Conservation (phyloP, 1,140 invertebrate species). For the Formica selysi region DNA sequence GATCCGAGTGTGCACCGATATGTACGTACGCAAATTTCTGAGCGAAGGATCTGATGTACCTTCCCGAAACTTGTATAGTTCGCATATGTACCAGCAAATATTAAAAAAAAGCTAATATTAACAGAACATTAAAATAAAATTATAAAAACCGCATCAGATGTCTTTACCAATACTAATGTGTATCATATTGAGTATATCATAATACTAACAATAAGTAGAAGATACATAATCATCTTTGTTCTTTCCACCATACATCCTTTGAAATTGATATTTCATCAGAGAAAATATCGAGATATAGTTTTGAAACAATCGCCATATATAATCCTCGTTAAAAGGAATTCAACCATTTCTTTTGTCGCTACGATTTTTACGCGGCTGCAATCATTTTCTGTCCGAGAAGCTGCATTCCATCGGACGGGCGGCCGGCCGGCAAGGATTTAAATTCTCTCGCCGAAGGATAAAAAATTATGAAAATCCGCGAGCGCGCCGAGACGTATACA, state of each 20-base stretch:
- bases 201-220: too few relatives aligned
- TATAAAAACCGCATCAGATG: too few relatives aligned
- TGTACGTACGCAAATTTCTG: constrained; percentile 28
- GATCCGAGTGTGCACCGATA: constrained; percentile 33
- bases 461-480: constrained; percentile 77
- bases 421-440: constrained; percentile 42
- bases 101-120: not conserved
- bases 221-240: not conserved
- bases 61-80: not conserved
- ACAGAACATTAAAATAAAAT: too few relatives aligned
- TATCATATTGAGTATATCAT: too few relatives aligned
- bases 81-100: not conserved
- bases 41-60: not conserved
- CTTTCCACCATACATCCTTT: not conserved
- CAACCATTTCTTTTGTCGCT: not conserved
- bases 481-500: constrained; percentile 57
- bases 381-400: not conserved
- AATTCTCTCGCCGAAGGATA: constrained; percentile 76
- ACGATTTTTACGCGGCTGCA: not conserved
- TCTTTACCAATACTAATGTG: too few relatives aligned
- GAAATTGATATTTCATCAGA: not conserved
- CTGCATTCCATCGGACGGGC: constrained; percentile 4
- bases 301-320: not conserved
- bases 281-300: not conserved
- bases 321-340: not conserved